Percentiles rank a stretch among this genome's conserved stretches.
phyloP scores from a whole-genome alignment of 2,113 vertebrate genomes.

The Ahaetulla prasina region DNA sequence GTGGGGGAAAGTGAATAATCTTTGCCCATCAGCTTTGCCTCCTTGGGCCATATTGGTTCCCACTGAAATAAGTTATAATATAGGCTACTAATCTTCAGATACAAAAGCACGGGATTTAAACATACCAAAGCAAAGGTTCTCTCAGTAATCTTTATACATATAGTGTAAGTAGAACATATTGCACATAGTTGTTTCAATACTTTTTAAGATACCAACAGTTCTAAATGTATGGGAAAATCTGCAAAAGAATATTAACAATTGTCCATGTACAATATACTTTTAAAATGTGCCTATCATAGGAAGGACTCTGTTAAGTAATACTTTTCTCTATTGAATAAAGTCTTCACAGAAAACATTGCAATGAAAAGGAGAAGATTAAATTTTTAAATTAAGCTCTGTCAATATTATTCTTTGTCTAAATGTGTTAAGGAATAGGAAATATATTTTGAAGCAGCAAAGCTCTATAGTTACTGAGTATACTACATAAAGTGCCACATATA shows the following conservation, averaged over 20 bases:
- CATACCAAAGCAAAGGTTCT: neutral
- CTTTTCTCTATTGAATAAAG: neutral
- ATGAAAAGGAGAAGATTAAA: neutral
- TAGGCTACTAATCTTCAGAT: neutral
- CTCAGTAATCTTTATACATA: neutral
- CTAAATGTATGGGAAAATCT: neutral
- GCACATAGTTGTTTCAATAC: neutral
- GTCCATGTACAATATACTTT: neutral
- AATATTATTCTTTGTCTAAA: neutral
- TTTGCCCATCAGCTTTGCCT: neutral
- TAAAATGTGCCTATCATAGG: neutral
- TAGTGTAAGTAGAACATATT: neutral
- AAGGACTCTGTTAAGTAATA: neutral
- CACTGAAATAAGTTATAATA: neutral
- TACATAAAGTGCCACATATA: neutral
- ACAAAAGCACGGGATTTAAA: neutral
- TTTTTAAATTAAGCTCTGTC: neutral
- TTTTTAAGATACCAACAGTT: neutral
- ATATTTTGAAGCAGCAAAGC: neutral
- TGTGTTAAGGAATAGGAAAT: neutral
- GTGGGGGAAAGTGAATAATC: neutral
- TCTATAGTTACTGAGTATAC: neutral
- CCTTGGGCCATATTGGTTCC: neutral
- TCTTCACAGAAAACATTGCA: neutral
- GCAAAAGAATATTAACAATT: neutral